Conservation (phyloP, 2,113 vertebrate genomes). For the Mugil cephalus region DNA sequence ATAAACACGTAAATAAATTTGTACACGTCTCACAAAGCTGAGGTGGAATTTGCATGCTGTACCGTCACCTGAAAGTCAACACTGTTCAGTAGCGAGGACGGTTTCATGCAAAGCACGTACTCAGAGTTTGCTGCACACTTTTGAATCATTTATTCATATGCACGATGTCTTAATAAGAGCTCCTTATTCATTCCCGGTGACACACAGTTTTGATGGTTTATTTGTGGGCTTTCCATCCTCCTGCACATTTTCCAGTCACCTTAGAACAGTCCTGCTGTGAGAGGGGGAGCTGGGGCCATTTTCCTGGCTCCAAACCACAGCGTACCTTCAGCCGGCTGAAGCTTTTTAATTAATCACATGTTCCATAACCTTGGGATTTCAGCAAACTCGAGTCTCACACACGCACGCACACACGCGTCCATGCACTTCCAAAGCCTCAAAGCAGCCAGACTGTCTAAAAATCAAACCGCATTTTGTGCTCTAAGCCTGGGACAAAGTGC, state of each 20-base stretch:
- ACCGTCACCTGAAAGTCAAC: constrained; percentile 50
- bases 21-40: constrained; percentile 39
- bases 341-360: constrained; percentile 80
- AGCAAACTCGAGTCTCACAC: constrained; percentile 47
- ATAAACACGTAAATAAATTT: too few species aligned
- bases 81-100: not conserved
- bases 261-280: constrained; percentile 63
- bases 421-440: constrained; percentile 43
- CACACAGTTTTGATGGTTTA: constrained; percentile 45
- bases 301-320: constrained; percentile 58
- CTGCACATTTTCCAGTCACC: constrained; percentile 55
- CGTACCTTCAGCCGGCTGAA: constrained; percentile 68
- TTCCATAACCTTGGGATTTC: constrained; percentile 76
- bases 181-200: constrained; percentile 54
- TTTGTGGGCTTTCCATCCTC: constrained; percentile 41
- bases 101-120: constrained; percentile 55
- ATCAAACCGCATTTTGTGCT: not conserved
- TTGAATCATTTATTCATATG: constrained; percentile 66
- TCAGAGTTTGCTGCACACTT: constrained; percentile 39
- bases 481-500: not conserved
- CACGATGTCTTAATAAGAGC: constrained; percentile 57
- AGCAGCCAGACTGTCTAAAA: constrained; percentile 28
- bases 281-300: constrained; percentile 45
- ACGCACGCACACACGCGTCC: constrained; percentile 67
- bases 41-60: constrained; percentile 48